These are phyloP conservation scores for Pseudorectes ferrugineus DNA, from an alignment of 2,113 vertebrate species.

Conservation along the genomic window DNA sequence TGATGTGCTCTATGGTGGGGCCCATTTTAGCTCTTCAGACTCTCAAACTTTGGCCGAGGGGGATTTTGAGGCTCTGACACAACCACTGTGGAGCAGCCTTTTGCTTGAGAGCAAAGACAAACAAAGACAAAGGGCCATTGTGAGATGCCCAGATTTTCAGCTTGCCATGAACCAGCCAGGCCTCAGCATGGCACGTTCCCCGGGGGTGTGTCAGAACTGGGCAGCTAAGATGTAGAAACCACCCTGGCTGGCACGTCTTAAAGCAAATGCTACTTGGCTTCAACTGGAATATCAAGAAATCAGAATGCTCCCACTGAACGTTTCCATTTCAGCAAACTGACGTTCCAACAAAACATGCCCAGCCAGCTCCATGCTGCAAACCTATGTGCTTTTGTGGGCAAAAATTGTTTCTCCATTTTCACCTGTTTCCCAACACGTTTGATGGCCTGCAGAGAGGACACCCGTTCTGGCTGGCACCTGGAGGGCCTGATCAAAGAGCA, in stretches of 20 bases:
- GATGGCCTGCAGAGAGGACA: neutral
- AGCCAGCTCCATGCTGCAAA: neutral
- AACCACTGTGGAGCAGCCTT: neutral
- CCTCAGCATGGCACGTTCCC: neutral
- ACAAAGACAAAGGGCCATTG: neutral
- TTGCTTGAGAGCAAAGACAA: neutral
- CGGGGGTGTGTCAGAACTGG: neutral
- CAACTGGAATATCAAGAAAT: neutral
- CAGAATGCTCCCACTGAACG: neutral
- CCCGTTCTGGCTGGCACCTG: neutral
- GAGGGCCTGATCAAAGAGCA: neutral
- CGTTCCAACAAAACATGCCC: neutral
- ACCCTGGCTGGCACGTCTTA: neutral
- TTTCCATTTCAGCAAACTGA: neutral
- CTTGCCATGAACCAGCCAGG: neutral
- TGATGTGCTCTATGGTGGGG: neutral
- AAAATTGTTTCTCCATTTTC: neutral
- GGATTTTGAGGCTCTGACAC: neutral
- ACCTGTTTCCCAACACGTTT: rapidly evolving
- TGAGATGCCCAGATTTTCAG: neutral
- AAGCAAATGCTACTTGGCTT: neutral
- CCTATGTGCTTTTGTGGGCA: neutral
- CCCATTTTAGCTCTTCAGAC: neutral
- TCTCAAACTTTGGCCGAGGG: neutral
- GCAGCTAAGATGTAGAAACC: neutral